Conservation (phyloP, 2,797 vertebrate species). For the Tenualosa thibaudeaui region DNA sequence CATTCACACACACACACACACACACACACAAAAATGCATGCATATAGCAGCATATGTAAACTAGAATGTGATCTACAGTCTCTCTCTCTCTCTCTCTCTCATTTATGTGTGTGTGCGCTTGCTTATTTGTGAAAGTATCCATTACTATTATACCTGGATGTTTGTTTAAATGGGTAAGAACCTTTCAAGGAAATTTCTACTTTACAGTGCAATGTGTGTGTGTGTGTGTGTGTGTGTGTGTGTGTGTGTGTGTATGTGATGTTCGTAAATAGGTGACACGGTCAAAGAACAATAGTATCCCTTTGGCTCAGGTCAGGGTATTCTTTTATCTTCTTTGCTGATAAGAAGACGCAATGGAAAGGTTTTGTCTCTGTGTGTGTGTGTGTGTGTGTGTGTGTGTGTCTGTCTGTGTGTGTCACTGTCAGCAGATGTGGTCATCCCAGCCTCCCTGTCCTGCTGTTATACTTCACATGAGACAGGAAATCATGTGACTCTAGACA, state of each 20-base stretch:
- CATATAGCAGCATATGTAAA: not conserved
- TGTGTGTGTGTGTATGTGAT: constrained; percentile 27
- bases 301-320: not conserved
- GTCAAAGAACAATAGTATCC: constrained; percentile 45
- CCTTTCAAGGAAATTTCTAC: not conserved
- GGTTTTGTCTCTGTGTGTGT: not conserved
- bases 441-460: constrained; percentile 32
- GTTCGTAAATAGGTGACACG: constrained; percentile 55
- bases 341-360: not conserved
- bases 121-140: not conserved
- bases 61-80: not conserved
- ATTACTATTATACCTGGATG: not conserved
- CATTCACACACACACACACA: constrained; percentile 46
- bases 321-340: constrained; percentile 20
- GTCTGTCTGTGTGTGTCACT: constrained; percentile 27
- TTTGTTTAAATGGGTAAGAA: not conserved
- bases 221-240: not conserved
- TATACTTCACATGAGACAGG: constrained; percentile 61
- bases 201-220: not conserved
- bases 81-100: too few species aligned
- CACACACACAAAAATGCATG: constrained; percentile 37
- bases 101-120: not conserved
- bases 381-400: constrained; percentile 3
- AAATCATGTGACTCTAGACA: constrained; percentile 66
- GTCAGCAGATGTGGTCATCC: constrained; percentile 10